Base-by-base conservation (phyloP, 37 sponge, comb jelly and placozoan genomes). In the Haliclona indistincta region DNA sequence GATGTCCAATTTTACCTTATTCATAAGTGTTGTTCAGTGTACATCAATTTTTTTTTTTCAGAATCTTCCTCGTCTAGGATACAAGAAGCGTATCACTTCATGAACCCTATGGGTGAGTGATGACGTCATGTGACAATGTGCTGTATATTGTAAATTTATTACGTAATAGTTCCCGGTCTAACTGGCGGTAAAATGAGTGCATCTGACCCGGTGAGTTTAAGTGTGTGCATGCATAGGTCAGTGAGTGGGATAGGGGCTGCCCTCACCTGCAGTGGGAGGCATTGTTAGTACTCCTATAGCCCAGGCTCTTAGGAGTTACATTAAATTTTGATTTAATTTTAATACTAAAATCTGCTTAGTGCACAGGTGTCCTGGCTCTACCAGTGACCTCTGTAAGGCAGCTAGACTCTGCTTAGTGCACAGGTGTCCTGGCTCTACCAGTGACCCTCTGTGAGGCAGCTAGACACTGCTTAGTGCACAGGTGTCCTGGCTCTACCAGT, bases 141-240 rank as follows among this genome's bases (percentile, higher is more conserved):
- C 30, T 38, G 39, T 4, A 36, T 75, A 43, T 61, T 39, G 1
- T 29, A 34, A 38, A 17, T 26, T 1, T 7, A 20, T 39, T 22
- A 3, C 43, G 5, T n/a, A 15, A 1, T 34, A 92, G 94, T 97
- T 10, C 98, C 98, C 42, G 98, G 98, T n/a, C 68, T 97, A 44
- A 97, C 95, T 73, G 98, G 98, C 13, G 67, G 67, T 40, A 97
- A 97, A 54, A 97, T 97, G 98, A 97, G 98, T 75, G 65, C 95
- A 32, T 90, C 91, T 38, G 95, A 86, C 17, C 85, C 91, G 0
- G 86, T 84, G 58, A 80, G 89, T 70, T 35, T 32, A 6, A 54
- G 38, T 17, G 3, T 34, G 37, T 32, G 26, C 38, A 61, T 35
- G 22, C 17, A 45, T 11, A 10, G 7, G 33, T 19, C 63, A 10